phyloP scores from a whole-genome alignment of 1,140 invertebrate genomes.

The Magallana ariakensis region DNA sequence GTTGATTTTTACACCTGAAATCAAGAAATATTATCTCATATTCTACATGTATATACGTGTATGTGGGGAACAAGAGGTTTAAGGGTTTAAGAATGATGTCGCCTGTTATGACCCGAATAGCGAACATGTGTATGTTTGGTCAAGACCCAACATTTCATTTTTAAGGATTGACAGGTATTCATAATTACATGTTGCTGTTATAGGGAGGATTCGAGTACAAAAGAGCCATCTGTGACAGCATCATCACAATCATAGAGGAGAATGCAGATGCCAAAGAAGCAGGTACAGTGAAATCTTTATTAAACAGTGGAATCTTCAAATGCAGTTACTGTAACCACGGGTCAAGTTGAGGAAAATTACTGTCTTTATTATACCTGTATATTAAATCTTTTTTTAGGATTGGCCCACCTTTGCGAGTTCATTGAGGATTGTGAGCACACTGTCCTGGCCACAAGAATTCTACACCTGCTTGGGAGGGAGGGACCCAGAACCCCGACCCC shows the following conservation, averaged over 20 bases:
- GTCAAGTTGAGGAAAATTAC: no score
- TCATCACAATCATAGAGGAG: slow-evolving; percentile 98
- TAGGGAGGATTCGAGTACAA: slow-evolving; percentile 97
- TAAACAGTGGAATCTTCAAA: background rate
- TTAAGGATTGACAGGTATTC: no score
- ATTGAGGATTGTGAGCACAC: slow-evolving; percentile 99
- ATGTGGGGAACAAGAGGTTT: no score
- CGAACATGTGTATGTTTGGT: no score
- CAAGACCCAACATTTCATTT: no score
- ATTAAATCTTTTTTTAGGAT: slow-evolving; percentile 80
- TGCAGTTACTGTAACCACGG: background rate
- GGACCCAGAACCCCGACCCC: slow-evolving; percentile 96
- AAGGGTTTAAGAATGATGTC: no score
- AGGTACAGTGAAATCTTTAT: slow-evolving; percentile 79
- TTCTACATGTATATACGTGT: no score
- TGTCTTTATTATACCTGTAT: no score
- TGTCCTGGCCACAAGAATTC: slow-evolving; percentile 96
- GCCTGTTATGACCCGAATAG: no score
- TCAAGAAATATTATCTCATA: no score
- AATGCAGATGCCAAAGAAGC: slow-evolving; percentile 97
- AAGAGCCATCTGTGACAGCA: slow-evolving; percentile 98
- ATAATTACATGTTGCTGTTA: background rate
- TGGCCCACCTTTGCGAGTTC: slow-evolving; percentile 99
- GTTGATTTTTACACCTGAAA: no score
- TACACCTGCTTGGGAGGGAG: slow-evolving; percentile 98